Evolutionary conservation across 1,140 invertebrate species (phyloP).

Genomic region (Belonocnema kinseyi): DNA sequence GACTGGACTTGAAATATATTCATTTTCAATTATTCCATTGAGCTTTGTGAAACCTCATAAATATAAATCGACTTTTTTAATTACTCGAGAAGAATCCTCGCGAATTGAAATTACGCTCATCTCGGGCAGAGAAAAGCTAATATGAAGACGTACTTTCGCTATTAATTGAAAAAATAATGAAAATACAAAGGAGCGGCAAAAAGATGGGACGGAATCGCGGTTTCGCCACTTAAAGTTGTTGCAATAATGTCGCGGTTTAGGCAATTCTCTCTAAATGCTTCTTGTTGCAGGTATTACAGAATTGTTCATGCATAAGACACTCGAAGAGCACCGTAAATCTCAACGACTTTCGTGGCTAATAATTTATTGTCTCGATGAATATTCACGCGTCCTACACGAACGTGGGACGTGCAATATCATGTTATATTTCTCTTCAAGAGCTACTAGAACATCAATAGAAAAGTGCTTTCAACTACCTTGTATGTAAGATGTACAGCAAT

Average conservation of each 20-base stretch:
- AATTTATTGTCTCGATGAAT: slow-evolving; percentile 30
- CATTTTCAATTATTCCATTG: slow-evolving; percentile 31
- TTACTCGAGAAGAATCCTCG: slow-evolving; percentile 53
- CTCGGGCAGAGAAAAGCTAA: neutral
- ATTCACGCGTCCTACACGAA: slow-evolving; percentile 14
- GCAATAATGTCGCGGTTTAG: slow-evolving; percentile 35
- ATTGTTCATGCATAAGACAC: slow-evolving; percentile 25
- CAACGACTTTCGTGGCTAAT: slow-evolving; percentile 30
- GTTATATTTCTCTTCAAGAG: slow-evolving; percentile 15
- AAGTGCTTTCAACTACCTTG: neutral
- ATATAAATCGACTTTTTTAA: slow-evolving; percentile 73
- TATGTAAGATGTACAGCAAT: too few relatives aligned
- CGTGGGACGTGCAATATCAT: slow-evolving; percentile 20
- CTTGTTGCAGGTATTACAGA: slow-evolving; percentile 21
- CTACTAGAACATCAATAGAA: slow-evolving; percentile 7
- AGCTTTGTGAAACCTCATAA: slow-evolving; percentile 62
- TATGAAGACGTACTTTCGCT: slow-evolving; percentile 16
- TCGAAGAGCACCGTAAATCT: slow-evolving; percentile 20
- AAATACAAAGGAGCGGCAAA: slow-evolving; percentile 28
- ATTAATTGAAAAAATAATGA: slow-evolving; percentile 46
- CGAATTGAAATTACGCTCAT: slow-evolving; percentile 32
- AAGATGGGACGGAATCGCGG: neutral
- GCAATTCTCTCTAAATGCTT: slow-evolving; percentile 8
- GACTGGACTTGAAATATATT: slow-evolving; percentile 25
- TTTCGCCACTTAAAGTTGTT: slow-evolving; percentile 28